phyloP scores from a whole-genome alignment of 2,113 vertebrate genomes.

The Oreochromis niloticus region DNA sequence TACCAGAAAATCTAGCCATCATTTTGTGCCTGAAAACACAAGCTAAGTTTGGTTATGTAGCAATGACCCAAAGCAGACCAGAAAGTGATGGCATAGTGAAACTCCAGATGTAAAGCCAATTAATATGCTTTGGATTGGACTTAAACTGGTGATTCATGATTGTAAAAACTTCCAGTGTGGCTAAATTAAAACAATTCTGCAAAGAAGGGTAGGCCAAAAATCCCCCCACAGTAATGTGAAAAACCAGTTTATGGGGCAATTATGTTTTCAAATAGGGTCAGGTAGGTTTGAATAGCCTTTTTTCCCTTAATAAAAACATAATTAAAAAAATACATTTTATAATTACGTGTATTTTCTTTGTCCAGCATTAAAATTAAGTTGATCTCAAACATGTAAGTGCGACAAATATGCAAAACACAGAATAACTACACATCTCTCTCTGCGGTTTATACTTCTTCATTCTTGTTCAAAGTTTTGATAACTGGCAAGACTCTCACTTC shows the following conservation, averaged over 20 bases:
- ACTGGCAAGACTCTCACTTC: not conserved
- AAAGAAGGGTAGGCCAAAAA: not conserved
- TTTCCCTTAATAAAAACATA: accelerated
- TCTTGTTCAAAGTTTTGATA: not conserved
- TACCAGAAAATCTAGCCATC: not conserved
- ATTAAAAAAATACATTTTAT: not conserved
- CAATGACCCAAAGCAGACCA: not conserved
- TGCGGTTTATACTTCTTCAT: not conserved
- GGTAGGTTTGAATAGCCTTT: not conserved
- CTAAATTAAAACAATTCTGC: not conserved
- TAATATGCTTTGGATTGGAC: accelerated
- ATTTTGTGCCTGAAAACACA: not conserved
- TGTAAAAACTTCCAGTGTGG: not conserved
- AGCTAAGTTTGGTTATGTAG: not conserved
- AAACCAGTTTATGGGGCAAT: not conserved
- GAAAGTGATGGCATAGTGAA: not conserved
- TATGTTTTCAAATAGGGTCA: not conserved
- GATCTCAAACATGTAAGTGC: not conserved
- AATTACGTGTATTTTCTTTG: not conserved
- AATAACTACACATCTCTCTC: not conserved
- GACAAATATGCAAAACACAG: not conserved
- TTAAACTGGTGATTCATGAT: not conserved
- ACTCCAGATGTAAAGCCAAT: not conserved
- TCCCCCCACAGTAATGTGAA: not conserved
- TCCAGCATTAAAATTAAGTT: not conserved